phyloP scores from a whole-genome alignment of 1,140 invertebrate genomes.

The Drosophila prosaltans region DNA sequence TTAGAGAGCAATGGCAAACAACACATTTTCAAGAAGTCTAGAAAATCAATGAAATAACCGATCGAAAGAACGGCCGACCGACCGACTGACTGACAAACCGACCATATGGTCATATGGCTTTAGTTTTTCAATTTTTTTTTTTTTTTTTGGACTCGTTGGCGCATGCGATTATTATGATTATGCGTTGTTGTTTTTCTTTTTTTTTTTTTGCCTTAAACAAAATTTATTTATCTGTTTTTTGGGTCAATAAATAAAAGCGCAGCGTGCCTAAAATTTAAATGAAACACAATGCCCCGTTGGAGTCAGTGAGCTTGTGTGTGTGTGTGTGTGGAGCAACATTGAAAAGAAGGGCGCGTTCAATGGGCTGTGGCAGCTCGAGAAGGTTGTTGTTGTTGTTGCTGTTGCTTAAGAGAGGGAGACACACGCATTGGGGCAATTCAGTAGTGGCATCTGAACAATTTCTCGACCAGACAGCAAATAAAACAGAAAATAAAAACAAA shows the following conservation, averaged over 20 bases:
- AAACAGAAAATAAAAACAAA: conserved; percentile 37
- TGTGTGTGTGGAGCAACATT: conserved; percentile 14
- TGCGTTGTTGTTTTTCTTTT: conserved; percentile 23
- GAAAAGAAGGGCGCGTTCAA: conserved; percentile 59
- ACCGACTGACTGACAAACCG: conserved; percentile 35
- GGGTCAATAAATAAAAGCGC: conserved; percentile 77
- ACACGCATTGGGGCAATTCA: not conserved
- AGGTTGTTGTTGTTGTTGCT: not conserved
- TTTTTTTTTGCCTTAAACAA: conserved; percentile 53
- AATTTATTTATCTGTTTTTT: conserved; percentile 79
- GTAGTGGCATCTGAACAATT: conserved; percentile 72
- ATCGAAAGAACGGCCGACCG: not conserved
- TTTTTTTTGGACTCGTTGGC: conserved; percentile 37
- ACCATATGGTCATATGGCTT: conserved; percentile 63
- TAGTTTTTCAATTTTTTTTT: conserved; percentile 14
- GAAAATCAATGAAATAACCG: conserved; percentile 4
- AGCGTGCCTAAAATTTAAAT: conserved; percentile 79
- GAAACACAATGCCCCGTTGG: conserved; percentile 52
- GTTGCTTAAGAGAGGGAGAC: not conserved
- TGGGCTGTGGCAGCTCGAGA: conserved; percentile 25
- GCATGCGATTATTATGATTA: conserved; percentile 77
- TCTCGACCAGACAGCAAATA: conserved; percentile 70
- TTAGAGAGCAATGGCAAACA: not conserved
- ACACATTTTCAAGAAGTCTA: conserved; percentile 12
- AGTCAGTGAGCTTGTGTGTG: not conserved